These are phyloP conservation scores for Cassiopea xamachana DNA, from an alignment of 30 jellyfish, hydroid and myxozoan genomes.

Conservation along the genomic window DNA sequence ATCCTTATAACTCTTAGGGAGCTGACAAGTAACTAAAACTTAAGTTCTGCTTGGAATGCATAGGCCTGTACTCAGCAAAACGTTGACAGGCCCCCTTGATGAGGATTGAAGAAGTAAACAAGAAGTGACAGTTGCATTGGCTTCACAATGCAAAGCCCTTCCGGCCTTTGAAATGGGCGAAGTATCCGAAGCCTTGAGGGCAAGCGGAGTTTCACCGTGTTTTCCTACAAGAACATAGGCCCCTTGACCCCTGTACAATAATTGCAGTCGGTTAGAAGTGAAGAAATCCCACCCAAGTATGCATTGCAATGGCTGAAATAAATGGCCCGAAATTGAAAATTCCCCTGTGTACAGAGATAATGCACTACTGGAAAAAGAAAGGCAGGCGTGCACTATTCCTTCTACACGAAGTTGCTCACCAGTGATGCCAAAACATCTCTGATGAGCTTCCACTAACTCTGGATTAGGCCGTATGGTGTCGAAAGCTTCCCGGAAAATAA, in stretches of 20 bases:
- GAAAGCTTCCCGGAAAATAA: not conserved
- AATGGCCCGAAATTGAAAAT: not conserved
- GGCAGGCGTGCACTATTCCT: not conserved
- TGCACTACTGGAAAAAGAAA: not conserved
- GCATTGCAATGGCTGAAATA: not conserved
- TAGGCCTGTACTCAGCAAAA: not conserved
- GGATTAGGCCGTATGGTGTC: not conserved
- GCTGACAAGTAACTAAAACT: constrained; percentile 23
- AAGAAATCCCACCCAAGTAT: not conserved
- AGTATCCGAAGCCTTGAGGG: not conserved
- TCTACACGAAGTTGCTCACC: not conserved
- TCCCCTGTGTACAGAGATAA: not conserved
- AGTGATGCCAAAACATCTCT: not conserved
- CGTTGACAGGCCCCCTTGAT: not conserved
- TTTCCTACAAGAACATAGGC: too few species aligned
- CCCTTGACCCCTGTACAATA: too few species aligned
- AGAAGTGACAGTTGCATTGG: not conserved
- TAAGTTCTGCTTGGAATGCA: constrained; percentile 35
- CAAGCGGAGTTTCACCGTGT: too few species aligned
- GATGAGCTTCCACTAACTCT: not conserved
- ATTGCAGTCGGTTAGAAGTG: too few species aligned
- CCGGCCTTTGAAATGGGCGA: not conserved
- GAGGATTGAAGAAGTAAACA: constrained; percentile 26
- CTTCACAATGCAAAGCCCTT: not conserved
- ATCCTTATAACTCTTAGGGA: constrained; percentile 44